A percentile compares a stretch with the other conserved stretches of the same genome.
Conservation (phyloP, 2,888 invertebrate genomes). For the Fabriciana adippe region DNA sequence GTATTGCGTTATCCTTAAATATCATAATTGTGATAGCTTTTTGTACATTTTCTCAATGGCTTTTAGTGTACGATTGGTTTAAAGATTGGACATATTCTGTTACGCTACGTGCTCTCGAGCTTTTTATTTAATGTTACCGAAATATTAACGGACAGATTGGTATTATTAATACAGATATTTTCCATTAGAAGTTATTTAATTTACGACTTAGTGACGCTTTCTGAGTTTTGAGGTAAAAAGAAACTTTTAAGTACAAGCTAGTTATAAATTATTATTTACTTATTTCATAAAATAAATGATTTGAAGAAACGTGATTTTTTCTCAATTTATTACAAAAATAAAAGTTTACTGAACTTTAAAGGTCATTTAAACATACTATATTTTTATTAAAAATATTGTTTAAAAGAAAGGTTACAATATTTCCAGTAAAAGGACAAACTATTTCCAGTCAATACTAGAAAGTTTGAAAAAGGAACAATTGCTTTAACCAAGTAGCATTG, state of each 20-base stretch:
- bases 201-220: neutral
- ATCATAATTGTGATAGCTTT: conserved; percentile 2
- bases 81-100: conserved; percentile 46
- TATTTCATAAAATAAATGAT: too few species aligned
- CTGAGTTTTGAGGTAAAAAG: too few species aligned
- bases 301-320: too few species aligned
- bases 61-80: conserved; percentile 31
- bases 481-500: conserved; percentile 9
- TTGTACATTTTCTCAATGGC: conserved; percentile 5
- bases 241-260: too few species aligned
- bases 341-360: too few species aligned
- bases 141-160: conserved; percentile 58
- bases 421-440: neutral
- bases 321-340: too few species aligned
- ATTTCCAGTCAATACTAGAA: neutral
- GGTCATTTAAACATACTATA: too few species aligned
- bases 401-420: too few species aligned
- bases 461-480: neutral
- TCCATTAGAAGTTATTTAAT: conserved; percentile 15
- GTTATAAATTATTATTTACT: too few species aligned
- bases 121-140: conserved; percentile 68
- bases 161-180: conserved; percentile 20
- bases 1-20: neutral
- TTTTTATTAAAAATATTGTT: too few species aligned
- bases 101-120: conserved; percentile 56